A percentile compares a stretch with the other conserved stretches of the same genome.
Evolutionary conservation across 2,797 vertebrate species (phyloP).

Genomic region (Pseudotriccus pelzelni): DNA sequence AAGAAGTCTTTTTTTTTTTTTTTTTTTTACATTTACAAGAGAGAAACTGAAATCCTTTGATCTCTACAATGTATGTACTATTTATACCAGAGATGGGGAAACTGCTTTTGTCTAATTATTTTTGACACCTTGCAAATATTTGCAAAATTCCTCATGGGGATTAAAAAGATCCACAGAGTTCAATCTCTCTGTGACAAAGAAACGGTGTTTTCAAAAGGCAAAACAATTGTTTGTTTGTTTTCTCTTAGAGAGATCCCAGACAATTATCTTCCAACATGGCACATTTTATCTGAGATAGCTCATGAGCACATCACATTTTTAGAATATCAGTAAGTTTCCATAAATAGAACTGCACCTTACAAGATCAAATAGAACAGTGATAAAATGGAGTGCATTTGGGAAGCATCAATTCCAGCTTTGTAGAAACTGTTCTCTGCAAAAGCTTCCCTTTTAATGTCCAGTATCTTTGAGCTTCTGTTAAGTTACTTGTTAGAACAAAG

Average conservation of each 20-base stretch:
- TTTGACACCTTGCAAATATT: slow-evolving; percentile 76
- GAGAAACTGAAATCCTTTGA: slow-evolving; percentile 65
- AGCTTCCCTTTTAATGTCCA: neutral
- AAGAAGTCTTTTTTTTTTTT: neutral
- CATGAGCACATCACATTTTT: slow-evolving; percentile 8
- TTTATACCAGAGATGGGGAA: slow-evolving; percentile 49
- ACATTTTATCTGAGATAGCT: neutral
- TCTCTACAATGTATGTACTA: slow-evolving; percentile 53
- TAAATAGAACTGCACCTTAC: slow-evolving; percentile 18
- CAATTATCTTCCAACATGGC: slow-evolving; percentile 42
- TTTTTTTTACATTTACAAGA: slow-evolving; percentile 44
- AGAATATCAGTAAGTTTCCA: slow-evolving; percentile 3
- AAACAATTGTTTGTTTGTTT: slow-evolving; percentile 60
- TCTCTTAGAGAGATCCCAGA: slow-evolving; percentile 30
- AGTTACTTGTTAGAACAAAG: neutral
- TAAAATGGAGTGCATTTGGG: neutral
- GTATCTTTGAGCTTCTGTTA: neutral
- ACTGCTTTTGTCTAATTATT: slow-evolving; percentile 77
- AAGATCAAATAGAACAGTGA: neutral
- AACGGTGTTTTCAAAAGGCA: slow-evolving; percentile 45
- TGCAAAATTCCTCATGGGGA: slow-evolving; percentile 71
- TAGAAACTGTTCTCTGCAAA: neutral
- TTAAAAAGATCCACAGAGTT: slow-evolving; percentile 53
- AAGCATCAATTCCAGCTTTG: neutral
- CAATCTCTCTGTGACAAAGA: slow-evolving; percentile 58